These are phyloP conservation scores for Ostrea edulis DNA, from an alignment of 1,140 invertebrate genomes.

Conservation along the genomic window DNA sequence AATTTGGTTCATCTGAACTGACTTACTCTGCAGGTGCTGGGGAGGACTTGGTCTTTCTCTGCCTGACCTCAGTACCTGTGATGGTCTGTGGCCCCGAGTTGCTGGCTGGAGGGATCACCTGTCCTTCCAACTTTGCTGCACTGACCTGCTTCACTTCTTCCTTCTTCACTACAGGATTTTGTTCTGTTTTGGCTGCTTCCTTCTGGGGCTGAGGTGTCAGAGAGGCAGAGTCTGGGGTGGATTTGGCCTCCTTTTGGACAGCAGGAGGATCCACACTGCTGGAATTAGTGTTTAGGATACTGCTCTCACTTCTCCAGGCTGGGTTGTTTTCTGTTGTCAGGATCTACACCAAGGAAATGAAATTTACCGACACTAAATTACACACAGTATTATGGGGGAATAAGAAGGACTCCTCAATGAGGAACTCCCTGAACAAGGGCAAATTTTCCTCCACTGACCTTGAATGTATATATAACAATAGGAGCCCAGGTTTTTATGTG, in stretches of 20 bases:
- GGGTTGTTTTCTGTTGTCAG: conserved; percentile 67
- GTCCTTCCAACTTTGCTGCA: conserved; percentile 30
- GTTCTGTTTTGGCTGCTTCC: conserved; percentile 29
- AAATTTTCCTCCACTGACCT: too few species aligned
- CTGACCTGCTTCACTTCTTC: conserved; percentile 33
- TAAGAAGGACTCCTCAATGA: too few species aligned
- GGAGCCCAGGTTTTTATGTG: too few species aligned
- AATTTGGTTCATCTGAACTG: conserved; percentile 31
- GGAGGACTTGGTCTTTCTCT: conserved; percentile 58
- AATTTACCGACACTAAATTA: not conserved
- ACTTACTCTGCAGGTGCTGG: conserved; percentile 43
- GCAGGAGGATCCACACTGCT: conserved; percentile 41
- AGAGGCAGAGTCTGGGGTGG: conserved; percentile 34
- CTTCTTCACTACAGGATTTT: conserved; percentile 32
- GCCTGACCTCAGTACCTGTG: conserved; percentile 58
- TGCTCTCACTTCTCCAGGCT: conserved; percentile 61
- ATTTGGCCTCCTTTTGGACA: conserved; percentile 41
- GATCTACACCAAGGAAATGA: conserved; percentile 58
- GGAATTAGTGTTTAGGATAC: conserved; percentile 57
- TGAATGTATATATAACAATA: too few species aligned
- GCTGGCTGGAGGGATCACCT: conserved; percentile 57
- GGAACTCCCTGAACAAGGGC: too few species aligned
- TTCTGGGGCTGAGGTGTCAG: not conserved
- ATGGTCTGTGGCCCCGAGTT: not conserved
- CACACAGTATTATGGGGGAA: too few species aligned